Evolutionary conservation across 1,140 invertebrate species (phyloP).

Genomic region (Ladona fulva): DNA sequence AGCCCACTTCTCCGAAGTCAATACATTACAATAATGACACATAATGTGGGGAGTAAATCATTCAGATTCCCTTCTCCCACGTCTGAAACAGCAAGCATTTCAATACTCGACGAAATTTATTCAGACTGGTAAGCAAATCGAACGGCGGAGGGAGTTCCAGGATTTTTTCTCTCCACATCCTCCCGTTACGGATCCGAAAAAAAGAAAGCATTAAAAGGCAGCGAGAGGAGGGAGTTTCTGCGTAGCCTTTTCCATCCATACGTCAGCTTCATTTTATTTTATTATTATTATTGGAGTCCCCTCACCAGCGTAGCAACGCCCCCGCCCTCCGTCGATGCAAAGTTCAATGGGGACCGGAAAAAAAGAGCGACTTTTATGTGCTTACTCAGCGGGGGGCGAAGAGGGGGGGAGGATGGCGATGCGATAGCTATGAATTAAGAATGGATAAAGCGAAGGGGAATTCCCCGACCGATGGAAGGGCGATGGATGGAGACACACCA

Average conservation of each 20-base stretch:
- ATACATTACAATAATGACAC: too few species aligned
- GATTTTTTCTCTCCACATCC: background rate
- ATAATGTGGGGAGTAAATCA: background rate
- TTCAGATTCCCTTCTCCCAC: background rate
- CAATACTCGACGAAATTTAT: background rate
- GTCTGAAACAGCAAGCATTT: background rate
- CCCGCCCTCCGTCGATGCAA: background rate
- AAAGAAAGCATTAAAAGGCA: background rate
- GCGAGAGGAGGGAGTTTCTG: background rate
- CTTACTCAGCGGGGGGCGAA: background rate
- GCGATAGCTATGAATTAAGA: background rate
- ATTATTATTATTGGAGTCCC: constrained; percentile 12
- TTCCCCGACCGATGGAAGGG: constrained; percentile 13
- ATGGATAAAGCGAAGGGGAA: background rate
- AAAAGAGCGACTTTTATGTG: background rate
- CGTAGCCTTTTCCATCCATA: background rate
- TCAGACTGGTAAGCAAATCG: background rate
- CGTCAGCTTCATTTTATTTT: background rate
- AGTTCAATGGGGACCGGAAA: background rate
- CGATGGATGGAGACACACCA: too few species aligned
- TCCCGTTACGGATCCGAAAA: background rate
- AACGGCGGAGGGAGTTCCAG: background rate
- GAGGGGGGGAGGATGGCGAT: constrained; percentile 1
- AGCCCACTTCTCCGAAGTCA: too few species aligned
- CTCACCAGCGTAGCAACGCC: background rate